Base-by-base conservation (phyloP, 2,888 invertebrate genomes). In the Spilarctia lutea region DNA sequence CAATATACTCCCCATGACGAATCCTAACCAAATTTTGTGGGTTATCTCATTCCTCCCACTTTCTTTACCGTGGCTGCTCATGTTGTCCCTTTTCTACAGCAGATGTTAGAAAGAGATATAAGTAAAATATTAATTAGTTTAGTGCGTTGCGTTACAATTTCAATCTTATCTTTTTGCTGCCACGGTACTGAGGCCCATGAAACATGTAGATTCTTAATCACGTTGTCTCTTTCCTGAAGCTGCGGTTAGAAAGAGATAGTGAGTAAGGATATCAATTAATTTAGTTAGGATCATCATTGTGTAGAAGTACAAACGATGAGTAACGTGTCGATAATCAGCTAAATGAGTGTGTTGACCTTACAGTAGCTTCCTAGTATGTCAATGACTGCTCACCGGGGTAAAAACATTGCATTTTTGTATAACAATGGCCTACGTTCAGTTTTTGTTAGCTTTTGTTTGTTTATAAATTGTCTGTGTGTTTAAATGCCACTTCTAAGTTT, bases 261-360 rank as follows among this genome's bases (percentile, higher is more conserved):
- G 24, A 11, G 35, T n/a, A 33, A n/a, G 27, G 33, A 68, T 68
- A 69, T 52, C 56, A 33, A 69, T 52, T n/a, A 35, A 0, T 56
- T 69, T 35, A 56, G 35, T 20, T 69, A 60, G 69, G 60, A 70
- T 27, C 42, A 65, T 77, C 65, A 75, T 69, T 74, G 76, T 81
- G 73, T 75, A 65, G 66, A 72, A 71, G 71, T 75, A 65, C 66
- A 73, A 72, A 60, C 76, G 76, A 73, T 84, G 85, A 83, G 75
- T 85, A 78, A 81, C 71, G 74, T 79, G 78, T 76, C 67, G 73
- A 78, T 81, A 81, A 79, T 77, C 74, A 74, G 74, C 66, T 82
- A 74, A 79, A 80, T 75, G 85, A 80, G 85, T 84, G 76, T 85
- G 85, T 81, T 82, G 84, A 85, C 85, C 84, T 84, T 85, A 83